Base-by-base conservation (phyloP, 2,888 invertebrate genomes). In the Heliconius ismenius region DNA sequence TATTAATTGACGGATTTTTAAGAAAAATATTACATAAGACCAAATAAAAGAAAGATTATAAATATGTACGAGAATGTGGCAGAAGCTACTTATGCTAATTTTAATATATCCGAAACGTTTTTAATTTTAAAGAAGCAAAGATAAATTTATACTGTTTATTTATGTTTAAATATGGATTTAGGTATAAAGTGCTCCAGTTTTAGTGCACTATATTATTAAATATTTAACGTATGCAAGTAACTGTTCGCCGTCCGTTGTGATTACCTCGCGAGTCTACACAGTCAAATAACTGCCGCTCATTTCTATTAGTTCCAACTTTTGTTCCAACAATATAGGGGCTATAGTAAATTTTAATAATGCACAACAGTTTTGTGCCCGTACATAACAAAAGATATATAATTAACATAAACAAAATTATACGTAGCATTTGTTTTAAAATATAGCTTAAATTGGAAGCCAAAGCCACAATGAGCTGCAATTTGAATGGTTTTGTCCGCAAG, bases 171-270 rank as follows among this genome's bases (percentile, higher is more conserved):
- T 70, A 15, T n/a, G 58, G n/a, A 28, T 49, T 58, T 82, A 81
- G 79, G 81, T 82, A 80, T 74, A 74, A 78, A 79, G 74, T 74
- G 70, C 70, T 62, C 76, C 76, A 73, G 75, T 74, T 78, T 84
- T 84, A 84, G 83, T 86, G 86, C 87, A 85, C 86, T 84, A 83
- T 84, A 80, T 84, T 85, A 87, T 87, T 89, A 88, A 90, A 91
- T 91, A 91, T 87, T 90, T 88, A 88, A 91, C 86, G 86, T 87
- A 88, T 84, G 85, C 85, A 85, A 85, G 84, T 86, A 84, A 84
- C 83, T 77, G 80, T 81, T 82, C 69, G 81, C 84, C 86, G 86
- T 83, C 87, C 86, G 83, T 84, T 83, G 82, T 87, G 87, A 88
- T 89, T 88, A 86, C 87, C 82, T 81, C 79, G 39, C 72, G 73